Base-by-base conservation (phyloP, 2,888 invertebrate species). In the Troglohyphantes excavatus region DNA sequence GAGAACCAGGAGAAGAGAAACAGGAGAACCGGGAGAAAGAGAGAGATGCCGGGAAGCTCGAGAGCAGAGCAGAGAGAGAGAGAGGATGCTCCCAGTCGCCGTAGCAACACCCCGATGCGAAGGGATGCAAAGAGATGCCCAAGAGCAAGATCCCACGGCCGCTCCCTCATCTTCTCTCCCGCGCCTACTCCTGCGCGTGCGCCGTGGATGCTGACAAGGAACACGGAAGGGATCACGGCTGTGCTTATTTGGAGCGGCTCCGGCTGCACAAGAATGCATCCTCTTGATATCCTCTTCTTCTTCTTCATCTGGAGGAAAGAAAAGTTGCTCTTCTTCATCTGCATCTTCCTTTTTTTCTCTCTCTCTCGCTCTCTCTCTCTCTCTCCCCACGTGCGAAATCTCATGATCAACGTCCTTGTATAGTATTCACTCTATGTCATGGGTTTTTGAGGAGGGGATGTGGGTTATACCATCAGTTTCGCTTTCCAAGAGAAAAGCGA, bases 201-300 rank as follows among this genome's bases (percentile, higher is more conserved):
- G 65, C 43, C 2, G 33, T 68, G 61, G 76, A 27, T 53, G 75
- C 79, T 53, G 46, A 59, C 63, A 53, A 63, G 72, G 70, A 81
- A 88, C 81, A 68, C 82, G 82, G 88, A 76, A 82, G 82, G 70
- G 82, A 82, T 82, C 82, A 72, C 65, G 76, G 82, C 86, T 82
- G 88, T 89, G 88, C 88, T 89, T 89, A 89, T 89, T 89, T 89
- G 88, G 88, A 89, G 88, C 88, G 59, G 73, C 82, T 67, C 75
- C 59, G 82, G 59, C 65, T 75, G 53, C 67, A 46, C 59, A 68
- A 89, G 88, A 89, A 89, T 89, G 88, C 88, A 33, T 70, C 82
- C 73, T 53, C 53, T 5, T 53, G 82, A 76, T 89, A 82, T 70
- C 82, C 82, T 76, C 76, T 82, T 82, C 75, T 73, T 53, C 46